Evolutionary conservation across 2,797 vertebrate genomes (phyloP).

Genomic region (Sebastes minor): DNA sequence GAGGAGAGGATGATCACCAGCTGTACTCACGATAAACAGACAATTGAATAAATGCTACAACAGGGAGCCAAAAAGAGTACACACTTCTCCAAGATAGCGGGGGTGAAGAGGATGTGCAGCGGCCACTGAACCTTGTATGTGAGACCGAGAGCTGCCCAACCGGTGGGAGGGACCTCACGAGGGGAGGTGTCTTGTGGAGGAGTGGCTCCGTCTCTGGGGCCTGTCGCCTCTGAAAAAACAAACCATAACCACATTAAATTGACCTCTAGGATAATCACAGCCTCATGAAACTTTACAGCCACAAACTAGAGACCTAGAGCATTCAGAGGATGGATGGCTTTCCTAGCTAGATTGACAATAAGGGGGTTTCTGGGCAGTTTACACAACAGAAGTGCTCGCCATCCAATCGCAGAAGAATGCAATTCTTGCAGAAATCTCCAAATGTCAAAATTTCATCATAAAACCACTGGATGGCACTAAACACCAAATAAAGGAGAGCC

Average conservation of each 20-base stretch:
- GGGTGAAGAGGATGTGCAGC: slow-evolving; percentile 97
- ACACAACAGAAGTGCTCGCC: no score
- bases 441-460: no score
- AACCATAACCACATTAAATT: neutral
- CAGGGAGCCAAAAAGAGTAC: slow-evolving; percentile 30
- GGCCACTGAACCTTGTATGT: slow-evolving; percentile 99
- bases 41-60: neutral
- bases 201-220: slow-evolving; percentile 86
- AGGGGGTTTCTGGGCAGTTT: no score
- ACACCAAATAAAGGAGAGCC: neutral
- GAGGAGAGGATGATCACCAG: neutral
- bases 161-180: slow-evolving; percentile 91
- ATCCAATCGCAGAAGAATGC: no score
- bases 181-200: slow-evolving; percentile 93
- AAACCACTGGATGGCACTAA: slow-evolving; percentile 3
- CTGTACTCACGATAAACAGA: rapidly evolving
- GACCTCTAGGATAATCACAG: no score
- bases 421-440: no score
- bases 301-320: no score
- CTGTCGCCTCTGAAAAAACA: slow-evolving; percentile 81
- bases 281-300: no score
- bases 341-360: no score
- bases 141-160: slow-evolving; percentile 97
- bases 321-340: no score
- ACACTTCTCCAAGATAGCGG: slow-evolving; percentile 96